Evolutionary conservation across 1,140 invertebrate species (phyloP).

Genomic region (Popillia japonica): DNA sequence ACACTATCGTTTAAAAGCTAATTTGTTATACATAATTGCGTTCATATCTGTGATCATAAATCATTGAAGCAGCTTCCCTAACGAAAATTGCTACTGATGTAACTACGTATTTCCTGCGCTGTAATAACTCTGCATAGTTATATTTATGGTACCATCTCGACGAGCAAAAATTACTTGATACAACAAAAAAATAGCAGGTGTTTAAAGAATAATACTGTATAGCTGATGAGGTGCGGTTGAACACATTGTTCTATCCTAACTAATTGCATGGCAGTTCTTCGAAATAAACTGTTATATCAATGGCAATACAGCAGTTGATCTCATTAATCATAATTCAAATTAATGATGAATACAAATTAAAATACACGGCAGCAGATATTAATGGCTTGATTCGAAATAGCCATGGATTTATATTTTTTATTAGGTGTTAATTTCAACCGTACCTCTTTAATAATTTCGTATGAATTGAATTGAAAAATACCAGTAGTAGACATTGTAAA

Average conservation of each 20-base stretch:
- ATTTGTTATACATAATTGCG: conserved; percentile 15
- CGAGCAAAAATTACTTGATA: not conserved
- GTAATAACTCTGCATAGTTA: not conserved
- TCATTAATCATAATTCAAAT: not conserved
- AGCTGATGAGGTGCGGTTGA: not conserved
- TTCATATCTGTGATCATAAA: conserved; percentile 6
- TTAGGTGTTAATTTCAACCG: not conserved
- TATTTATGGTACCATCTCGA: not conserved
- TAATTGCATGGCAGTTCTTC: not conserved
- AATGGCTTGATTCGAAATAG: not conserved
- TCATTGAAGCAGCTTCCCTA: not conserved
- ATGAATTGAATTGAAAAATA: too few relatives aligned
- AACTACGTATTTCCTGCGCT: not conserved
- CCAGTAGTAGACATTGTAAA: too few relatives aligned
- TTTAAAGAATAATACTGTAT: conserved; percentile 5
- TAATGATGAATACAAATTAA: not conserved
- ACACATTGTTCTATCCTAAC: not conserved
- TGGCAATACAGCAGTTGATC: not conserved
- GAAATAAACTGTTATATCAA: not conserved
- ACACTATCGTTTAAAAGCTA: conserved; percentile 11
- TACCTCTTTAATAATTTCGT: too few relatives aligned
- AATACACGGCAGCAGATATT: not conserved
- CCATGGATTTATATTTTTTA: not conserved
- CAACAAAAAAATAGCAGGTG: not conserved
- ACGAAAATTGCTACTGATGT: conserved; percentile 6